Evolutionary conservation across 2,113 vertebrate genomes (phyloP).

Genomic region (Melanerpes formicivorus): DNA sequence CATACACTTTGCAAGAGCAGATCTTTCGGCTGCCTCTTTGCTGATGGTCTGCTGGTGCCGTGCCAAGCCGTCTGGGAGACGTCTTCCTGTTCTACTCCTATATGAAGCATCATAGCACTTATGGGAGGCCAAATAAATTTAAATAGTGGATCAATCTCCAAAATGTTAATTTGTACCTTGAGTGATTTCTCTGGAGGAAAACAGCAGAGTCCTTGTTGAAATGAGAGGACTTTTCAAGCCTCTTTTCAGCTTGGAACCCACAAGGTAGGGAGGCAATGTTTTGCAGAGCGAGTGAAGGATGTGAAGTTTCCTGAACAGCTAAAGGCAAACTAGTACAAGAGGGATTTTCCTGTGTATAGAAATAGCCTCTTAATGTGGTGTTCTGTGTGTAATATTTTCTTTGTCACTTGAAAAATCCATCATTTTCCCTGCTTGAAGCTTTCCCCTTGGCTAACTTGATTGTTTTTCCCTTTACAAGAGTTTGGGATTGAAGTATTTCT

Average conservation of each 20-base stretch:
- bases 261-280: neutral
- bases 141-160: constrained; percentile 3
- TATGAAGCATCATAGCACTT: neutral
- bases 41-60: constrained; percentile 57
- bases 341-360: neutral
- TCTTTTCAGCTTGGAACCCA: neutral
- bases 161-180: neutral
- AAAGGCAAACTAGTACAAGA: neutral
- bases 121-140: constrained; percentile 19
- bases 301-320: neutral
- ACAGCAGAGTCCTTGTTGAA: neutral
- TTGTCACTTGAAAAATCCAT: neutral
- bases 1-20: constrained; percentile 25
- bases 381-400: neutral
- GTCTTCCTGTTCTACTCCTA: constrained; percentile 41
- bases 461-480: neutral
- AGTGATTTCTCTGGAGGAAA: neutral
- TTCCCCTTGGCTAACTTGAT: neutral
- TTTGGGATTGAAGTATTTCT: neutral
- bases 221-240: neutral
- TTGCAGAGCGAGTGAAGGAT: neutral
- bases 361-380: neutral
- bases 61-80: constrained; percentile 64
- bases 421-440: neutral
- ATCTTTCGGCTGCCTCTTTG: constrained; percentile 42